These are phyloP conservation scores for Mungos mungo DNA, from an alignment of 2,113 vertebrate species.

Conservation along the genomic window DNA sequence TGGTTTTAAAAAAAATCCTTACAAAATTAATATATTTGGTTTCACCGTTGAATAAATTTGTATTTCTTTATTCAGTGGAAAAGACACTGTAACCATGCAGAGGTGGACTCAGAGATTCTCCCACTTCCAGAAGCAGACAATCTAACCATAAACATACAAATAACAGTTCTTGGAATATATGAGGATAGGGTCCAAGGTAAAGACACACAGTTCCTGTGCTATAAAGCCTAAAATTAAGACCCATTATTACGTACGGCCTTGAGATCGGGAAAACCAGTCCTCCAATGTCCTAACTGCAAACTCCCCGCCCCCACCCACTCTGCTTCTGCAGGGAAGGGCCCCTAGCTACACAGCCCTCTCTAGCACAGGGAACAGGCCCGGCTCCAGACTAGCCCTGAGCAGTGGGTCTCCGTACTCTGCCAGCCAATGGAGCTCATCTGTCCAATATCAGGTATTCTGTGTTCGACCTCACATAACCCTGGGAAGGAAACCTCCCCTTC, in stretches of 20 bases:
- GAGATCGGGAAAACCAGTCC: not conserved
- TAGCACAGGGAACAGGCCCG: not conserved
- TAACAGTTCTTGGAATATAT: not conserved
- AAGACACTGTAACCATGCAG: not conserved
- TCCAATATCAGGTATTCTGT: not conserved
- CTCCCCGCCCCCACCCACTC: not conserved
- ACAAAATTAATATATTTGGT: constrained; percentile 23
- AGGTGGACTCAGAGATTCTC: not conserved
- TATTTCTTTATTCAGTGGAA: not conserved
- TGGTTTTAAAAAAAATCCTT: not conserved
- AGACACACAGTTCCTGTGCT: not conserved
- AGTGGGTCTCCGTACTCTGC: not conserved
- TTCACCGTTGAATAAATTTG: constrained; percentile 3
- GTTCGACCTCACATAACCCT: not conserved
- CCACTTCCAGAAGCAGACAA: not conserved
- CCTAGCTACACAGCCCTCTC: not conserved
- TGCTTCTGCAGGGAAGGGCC: not conserved
- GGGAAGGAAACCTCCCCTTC: not conserved
- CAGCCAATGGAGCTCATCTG: not conserved
- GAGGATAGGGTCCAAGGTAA: not conserved
- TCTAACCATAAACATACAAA: not conserved
- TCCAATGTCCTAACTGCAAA: not conserved
- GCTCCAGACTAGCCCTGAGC: not conserved
- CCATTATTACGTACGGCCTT: not conserved
- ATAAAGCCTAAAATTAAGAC: not conserved